Conservation (phyloP, 2,888 invertebrate species). For the Sphaerophoria taeniata region DNA sequence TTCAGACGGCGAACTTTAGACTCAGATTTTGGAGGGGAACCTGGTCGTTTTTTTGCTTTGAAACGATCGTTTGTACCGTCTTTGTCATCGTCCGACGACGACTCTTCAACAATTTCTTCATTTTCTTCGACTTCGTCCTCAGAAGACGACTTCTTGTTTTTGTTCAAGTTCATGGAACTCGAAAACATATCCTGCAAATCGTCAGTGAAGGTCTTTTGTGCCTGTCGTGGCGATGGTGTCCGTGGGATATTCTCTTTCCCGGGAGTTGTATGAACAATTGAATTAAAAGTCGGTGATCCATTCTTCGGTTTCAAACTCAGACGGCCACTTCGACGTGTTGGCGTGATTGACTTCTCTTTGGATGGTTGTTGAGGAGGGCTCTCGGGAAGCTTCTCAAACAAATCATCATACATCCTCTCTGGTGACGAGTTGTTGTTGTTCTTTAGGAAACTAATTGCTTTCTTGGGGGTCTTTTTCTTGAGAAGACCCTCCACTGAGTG, state of each 20-base stretch:
- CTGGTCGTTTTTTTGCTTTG: conserved; percentile 67
- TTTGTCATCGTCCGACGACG: conserved; percentile 63
- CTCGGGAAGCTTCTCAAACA: conserved; percentile 62
- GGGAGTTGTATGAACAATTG: conserved; percentile 44
- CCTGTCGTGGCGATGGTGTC: conserved; percentile 20
- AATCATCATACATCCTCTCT: conserved; percentile 63
- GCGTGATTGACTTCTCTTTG: not conserved
- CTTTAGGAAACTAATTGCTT: conserved; percentile 54
- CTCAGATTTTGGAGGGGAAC: conserved; percentile 52
- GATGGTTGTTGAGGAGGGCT: conserved; percentile 33
- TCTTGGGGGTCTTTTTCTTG: conserved; percentile 22
- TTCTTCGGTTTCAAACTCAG: conserved; percentile 47
- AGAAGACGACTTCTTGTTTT: conserved; percentile 57
- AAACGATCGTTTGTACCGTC: conserved; percentile 8
- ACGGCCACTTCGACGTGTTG: conserved; percentile 45
- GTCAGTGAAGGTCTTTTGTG: conserved; percentile 56
- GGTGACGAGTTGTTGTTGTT: conserved; percentile 45
- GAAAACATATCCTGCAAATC: conserved; percentile 79
- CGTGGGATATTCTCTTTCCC: conserved; percentile 16
- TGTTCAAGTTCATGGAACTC: conserved; percentile 79
- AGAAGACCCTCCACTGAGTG: conserved; percentile 15
- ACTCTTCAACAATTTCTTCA: conserved; percentile 47
- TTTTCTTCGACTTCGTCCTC: conserved; percentile 53
- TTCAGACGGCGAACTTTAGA: conserved; percentile 70
- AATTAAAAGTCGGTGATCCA: conserved; percentile 63